Evolutionary conservation across 2,888 invertebrate genomes (phyloP).

Genomic region (Napeogenes sylphis): DNA sequence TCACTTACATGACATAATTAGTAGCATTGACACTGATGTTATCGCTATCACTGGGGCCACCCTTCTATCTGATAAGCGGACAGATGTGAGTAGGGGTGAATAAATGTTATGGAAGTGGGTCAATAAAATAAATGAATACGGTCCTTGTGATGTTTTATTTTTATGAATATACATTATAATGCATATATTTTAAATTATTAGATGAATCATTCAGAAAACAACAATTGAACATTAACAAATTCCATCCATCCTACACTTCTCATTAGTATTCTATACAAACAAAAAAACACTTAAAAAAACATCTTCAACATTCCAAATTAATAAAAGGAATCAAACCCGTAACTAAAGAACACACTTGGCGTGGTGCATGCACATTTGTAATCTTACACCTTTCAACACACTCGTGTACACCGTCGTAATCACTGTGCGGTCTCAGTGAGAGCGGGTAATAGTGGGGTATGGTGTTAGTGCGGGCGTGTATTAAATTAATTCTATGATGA

Average conservation of each 20-base stretch:
- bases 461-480: neutral
- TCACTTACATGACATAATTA: conserved; percentile 5
- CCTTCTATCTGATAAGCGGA: conserved; percentile 2
- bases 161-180: neutral
- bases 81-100: conserved; percentile 4
- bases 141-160: neutral
- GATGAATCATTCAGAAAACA: neutral
- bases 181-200: neutral
- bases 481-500: neutral
- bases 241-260: neutral
- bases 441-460: conserved; percentile 21
- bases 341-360: conserved; percentile 31
- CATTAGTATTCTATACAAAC: neutral
- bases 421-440: conserved; percentile 29
- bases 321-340: conserved; percentile 20
- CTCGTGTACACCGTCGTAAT: conserved; percentile 33
- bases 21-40: conserved; percentile 3
- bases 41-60: conserved; percentile 6
- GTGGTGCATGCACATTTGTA: conserved; percentile 32
- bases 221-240: neutral
- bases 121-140: conserved; percentile 1
- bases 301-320: conserved; percentile 4
- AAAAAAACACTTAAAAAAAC: neutral
- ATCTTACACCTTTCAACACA: conserved; percentile 43
- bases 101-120: conserved; percentile 3